Evolutionary conservation across 2,797 vertebrate genomes (phyloP).

Genomic region (Cossypha niveicapilla): DNA sequence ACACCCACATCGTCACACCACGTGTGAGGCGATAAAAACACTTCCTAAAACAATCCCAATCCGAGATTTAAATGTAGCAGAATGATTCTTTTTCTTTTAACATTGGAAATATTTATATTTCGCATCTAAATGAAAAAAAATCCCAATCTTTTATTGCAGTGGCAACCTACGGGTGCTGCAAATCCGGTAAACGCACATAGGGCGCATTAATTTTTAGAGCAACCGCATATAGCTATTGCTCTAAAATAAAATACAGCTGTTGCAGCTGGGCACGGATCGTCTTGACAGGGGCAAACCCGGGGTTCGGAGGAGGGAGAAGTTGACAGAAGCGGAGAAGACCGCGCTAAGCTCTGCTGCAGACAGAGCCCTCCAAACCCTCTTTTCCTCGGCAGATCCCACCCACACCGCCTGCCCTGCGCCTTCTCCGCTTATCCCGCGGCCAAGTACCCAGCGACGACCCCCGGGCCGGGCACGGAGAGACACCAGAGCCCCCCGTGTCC

Average conservation of each 20-base stretch:
- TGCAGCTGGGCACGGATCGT: neutral
- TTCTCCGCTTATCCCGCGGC: neutral
- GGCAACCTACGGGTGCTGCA: neutral
- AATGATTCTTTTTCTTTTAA: fast-evolving
- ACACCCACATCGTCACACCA: neutral
- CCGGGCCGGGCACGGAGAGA: too few relatives aligned
- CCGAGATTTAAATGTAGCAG: neutral
- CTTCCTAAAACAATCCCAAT: neutral
- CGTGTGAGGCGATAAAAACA: neutral
- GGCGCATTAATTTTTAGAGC: fast-evolving
- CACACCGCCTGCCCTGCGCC: neutral
- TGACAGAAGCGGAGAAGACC: neutral
- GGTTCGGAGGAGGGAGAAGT: neutral
- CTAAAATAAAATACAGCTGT: fast-evolving
- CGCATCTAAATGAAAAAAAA: neutral
- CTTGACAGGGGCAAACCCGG: fast-evolving
- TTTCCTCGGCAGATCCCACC: neutral
- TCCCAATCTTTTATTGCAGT: neutral
- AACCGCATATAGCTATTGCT: fast-evolving
- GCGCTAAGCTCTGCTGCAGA: neutral
- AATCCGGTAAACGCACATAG: too few relatives aligned
- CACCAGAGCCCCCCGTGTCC: neutral
- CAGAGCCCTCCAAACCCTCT: neutral
- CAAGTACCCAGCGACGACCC: fast-evolving
- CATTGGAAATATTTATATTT: fast-evolving